Base-by-base conservation (phyloP, 2,888 invertebrate genomes). In the Branchellion lobata region DNA sequence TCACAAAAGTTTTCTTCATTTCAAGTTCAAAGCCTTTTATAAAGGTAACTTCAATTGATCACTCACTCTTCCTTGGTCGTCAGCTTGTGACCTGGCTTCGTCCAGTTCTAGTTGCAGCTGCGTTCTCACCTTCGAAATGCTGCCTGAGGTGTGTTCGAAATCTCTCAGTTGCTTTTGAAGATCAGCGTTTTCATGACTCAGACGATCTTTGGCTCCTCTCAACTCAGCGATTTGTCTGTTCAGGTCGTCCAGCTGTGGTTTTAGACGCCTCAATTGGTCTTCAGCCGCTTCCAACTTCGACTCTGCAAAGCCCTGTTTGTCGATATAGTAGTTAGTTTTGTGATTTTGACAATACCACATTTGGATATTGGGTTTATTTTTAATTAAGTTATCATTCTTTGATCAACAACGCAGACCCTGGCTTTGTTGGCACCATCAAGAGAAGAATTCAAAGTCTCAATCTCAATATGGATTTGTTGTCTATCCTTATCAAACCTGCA, bases 401-500 rank as follows among this genome's bases (percentile, higher is more conserved):
- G 33, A 36, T 34, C n/a, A 18, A 21, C 24, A 40, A 2, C n/a
- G 2, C 40, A 74, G 85, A 91, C 91, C 88, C 94, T 95, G 87
- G 97, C 97, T 90, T 98, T 98, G 90, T 92, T 94, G 85, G 93
- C 91, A 85, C 91, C 92, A 89, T 99, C 99, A 86, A 97, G 92
- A 90, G 96, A 96, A 86, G 96, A 92, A 88, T 96, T 91, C 85
- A 98, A 91, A 90, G 96, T 96, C 90, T 97, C 98, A 83, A 99
- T 94, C 90, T 99, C 99, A 87, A 95, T 92, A 90, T 99, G 96
- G 91, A 98, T 94, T 90, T 96, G 95, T 87, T 93, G 91, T 90
- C 96, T 98, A 88, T 99, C 99, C 90, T 99, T 99, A 90, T 99
- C 99, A 88, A 93, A 91, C 90, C 98, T 99, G 90, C 0, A 47